Evolutionary conservation across 2,888 invertebrate genomes (phyloP).

Genomic region (Gymnocheta viridis): DNA sequence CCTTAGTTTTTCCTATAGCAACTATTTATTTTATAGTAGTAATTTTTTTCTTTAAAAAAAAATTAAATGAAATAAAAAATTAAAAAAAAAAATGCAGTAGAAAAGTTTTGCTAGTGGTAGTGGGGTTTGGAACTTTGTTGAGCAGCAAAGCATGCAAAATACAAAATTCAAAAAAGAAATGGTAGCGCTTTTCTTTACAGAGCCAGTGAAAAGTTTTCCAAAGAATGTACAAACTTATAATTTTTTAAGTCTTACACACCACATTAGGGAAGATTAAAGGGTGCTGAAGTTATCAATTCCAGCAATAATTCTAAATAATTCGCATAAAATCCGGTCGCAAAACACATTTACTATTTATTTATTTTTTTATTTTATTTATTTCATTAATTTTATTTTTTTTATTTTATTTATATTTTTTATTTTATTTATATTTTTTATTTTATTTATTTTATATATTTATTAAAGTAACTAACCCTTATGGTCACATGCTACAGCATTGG

Average conservation of each 20-base stretch:
- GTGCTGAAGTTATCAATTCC: background rate
- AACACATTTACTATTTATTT: no score
- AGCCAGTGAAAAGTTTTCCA: background rate
- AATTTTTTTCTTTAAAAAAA: background rate
- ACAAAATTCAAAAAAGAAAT: background rate
- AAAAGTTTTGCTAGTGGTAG: conserved; percentile 10
- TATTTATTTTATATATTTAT: no score
- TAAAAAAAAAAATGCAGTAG: background rate
- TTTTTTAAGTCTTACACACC: no score
- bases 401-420: no score
- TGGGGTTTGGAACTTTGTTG: conserved; percentile 13
- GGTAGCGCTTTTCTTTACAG: background rate
- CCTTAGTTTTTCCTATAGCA: conserved; percentile 11
- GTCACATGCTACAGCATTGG: no score
- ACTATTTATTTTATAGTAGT: conserved; percentile 25
- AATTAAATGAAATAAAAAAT: background rate
- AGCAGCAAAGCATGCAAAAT: conserved; percentile 31
- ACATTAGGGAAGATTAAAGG: background rate
- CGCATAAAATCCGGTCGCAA: no score
- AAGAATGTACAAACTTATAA: no score
- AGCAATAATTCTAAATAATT: background rate
- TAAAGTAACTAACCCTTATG: no score
- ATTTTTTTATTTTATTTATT: no score
- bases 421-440: no score
- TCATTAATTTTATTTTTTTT: no score